Evolutionary conservation across 2,113 vertebrate species (phyloP).

Genomic region (Catharus minimus): DNA sequence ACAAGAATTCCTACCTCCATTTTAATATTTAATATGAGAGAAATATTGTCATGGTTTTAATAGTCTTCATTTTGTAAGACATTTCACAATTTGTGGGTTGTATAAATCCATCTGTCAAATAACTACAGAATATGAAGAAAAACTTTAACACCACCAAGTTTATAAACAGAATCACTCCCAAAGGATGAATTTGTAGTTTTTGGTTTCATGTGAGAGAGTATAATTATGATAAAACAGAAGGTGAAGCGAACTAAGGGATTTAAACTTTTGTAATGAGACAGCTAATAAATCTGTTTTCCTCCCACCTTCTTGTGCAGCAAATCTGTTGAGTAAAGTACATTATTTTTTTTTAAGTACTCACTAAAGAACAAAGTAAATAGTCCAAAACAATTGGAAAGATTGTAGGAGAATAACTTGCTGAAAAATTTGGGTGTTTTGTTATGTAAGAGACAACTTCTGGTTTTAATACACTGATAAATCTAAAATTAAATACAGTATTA

Average conservation of each 20-base stretch:
- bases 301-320: neutral
- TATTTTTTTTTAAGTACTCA: neutral
- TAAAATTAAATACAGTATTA: neutral
- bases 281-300: neutral
- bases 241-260: neutral
- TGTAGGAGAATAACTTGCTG: neutral
- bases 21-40: neutral
- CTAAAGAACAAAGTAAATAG: neutral
- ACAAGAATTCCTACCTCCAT: neutral
- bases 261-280: neutral
- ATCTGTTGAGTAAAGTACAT: neutral
- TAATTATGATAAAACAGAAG: neutral
- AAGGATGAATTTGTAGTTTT: neutral
- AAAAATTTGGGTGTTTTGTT: neutral
- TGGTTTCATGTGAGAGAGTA: neutral
- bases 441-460: neutral
- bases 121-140: neutral
- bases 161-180: neutral
- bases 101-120: neutral
- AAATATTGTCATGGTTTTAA: neutral
- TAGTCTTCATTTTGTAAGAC: neutral
- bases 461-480: neutral
- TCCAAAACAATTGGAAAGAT: neutral
- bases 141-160: neutral
- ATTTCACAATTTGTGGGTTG: neutral